Percentiles rank a stretch among this genome's conserved stretches.
Conservation (phyloP, 2,113 vertebrate genomes). For the Bubo bubo region DNA sequence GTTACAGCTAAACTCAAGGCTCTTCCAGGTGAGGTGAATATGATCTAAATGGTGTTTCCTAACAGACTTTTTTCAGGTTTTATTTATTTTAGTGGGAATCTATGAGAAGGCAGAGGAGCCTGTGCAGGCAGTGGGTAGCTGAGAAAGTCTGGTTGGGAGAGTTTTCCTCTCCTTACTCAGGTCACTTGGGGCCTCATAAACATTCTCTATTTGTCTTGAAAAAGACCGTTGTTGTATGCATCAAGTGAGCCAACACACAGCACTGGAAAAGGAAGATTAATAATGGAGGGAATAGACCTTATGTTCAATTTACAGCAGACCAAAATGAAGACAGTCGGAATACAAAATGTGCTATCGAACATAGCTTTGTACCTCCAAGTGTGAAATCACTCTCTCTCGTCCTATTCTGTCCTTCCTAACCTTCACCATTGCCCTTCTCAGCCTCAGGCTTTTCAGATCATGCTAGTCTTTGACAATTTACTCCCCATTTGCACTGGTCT, state of each 20-base stretch:
- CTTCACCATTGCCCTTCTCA: not conserved
- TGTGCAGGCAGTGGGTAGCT: not conserved
- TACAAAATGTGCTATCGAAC: not conserved
- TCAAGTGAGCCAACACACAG: not conserved
- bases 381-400: not conserved
- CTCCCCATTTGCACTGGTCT: not conserved
- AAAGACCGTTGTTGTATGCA: not conserved
- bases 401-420: not conserved
- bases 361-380: not conserved
- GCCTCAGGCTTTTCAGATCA: not conserved
- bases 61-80: not conserved
- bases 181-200: not conserved
- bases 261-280: not conserved
- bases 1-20: not conserved
- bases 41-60: not conserved
- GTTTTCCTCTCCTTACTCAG: not conserved
- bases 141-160: not conserved
- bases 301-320: not conserved
- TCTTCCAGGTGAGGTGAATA: not conserved
- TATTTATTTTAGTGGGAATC: not conserved
- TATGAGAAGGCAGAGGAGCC: not conserved
- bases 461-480: not conserved
- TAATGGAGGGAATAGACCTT: not conserved
- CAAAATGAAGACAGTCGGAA: not conserved
- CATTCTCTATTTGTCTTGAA: not conserved